Conservation (phyloP, 2,113 vertebrate genomes). For the Monopterus albus region DNA sequence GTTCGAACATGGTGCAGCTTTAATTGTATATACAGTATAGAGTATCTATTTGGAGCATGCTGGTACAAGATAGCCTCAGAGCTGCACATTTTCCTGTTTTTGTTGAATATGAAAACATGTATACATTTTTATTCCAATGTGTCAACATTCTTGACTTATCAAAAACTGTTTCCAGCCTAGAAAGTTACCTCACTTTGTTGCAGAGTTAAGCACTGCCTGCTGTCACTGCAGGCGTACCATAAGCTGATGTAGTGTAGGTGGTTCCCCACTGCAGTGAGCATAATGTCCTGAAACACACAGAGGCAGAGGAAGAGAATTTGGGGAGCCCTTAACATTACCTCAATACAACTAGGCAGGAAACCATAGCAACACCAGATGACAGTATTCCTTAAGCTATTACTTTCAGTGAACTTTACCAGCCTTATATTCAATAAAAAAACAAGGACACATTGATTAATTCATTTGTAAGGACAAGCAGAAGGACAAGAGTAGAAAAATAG, state of each 20-base stretch:
- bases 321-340: constrained; percentile 23
- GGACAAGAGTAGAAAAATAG: not conserved
- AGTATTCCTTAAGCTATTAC: constrained; percentile 19
- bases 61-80: not conserved
- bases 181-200: not conserved
- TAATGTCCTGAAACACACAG: not conserved
- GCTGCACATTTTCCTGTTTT: not conserved
- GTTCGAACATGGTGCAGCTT: too few relatives aligned
- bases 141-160: not conserved
- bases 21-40: not conserved
- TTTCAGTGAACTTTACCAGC: constrained; percentile 7
- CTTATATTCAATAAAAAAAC: constrained; percentile 11
- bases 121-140: not conserved
- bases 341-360: constrained; percentile 57
- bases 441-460: not conserved
- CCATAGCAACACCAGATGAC: constrained; percentile 59
- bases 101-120: not conserved
- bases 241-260: not conserved
- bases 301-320: constrained; percentile 11
- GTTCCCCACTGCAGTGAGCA: constrained; percentile 3
- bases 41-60: not conserved
- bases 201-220: not conserved
- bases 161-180: too few relatives aligned
- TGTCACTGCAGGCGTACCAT: not conserved
- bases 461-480: not conserved